Percentiles rank a stretch among this genome's conserved stretches.
phyloP scores from a whole-genome alignment of 2,113 vertebrate genomes.

The Noturus placidus region DNA sequence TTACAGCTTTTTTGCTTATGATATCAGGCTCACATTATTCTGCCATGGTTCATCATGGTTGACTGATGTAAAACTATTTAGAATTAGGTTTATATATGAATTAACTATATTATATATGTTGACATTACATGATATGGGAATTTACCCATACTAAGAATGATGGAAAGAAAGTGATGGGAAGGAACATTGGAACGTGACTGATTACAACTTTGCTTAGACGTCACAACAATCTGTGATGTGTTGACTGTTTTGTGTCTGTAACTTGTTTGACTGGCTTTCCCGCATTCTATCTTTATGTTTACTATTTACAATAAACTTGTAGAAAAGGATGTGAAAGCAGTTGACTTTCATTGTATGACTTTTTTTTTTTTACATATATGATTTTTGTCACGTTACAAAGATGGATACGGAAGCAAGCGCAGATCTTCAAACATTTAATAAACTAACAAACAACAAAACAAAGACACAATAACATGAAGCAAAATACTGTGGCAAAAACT shows the following conservation, averaged over 20 bases:
- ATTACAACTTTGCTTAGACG: slow-evolving; percentile 8
- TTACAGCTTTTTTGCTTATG: not conserved
- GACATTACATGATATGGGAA: not conserved
- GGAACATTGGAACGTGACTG: not conserved
- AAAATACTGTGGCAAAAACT: too few species aligned
- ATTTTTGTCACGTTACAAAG: not conserved
- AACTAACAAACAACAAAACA: too few species aligned
- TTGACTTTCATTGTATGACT: not conserved
- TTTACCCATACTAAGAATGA: not conserved
- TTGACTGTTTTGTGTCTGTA: not conserved
- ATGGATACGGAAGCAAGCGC: too few species aligned
- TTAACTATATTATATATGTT: not conserved
- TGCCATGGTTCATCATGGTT: not conserved
- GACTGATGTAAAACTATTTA: not conserved
- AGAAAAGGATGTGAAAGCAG: too few species aligned
- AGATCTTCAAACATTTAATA: too few species aligned
- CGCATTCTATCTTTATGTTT: not conserved
- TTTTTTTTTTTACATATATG: not conserved
- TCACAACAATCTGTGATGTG: not conserved
- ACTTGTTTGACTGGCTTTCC: not conserved
- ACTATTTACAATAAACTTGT: not conserved
- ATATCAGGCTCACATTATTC: not conserved
- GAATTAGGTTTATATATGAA: not conserved
- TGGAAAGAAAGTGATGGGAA: not conserved
- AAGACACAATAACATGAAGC: too few species aligned